Percentiles rank a stretch among this genome's conserved stretches.
These are phyloP conservation scores for Drosophila buzzatii DNA, from an alignment of 2,888 invertebrate species.

Conservation along the genomic window DNA sequence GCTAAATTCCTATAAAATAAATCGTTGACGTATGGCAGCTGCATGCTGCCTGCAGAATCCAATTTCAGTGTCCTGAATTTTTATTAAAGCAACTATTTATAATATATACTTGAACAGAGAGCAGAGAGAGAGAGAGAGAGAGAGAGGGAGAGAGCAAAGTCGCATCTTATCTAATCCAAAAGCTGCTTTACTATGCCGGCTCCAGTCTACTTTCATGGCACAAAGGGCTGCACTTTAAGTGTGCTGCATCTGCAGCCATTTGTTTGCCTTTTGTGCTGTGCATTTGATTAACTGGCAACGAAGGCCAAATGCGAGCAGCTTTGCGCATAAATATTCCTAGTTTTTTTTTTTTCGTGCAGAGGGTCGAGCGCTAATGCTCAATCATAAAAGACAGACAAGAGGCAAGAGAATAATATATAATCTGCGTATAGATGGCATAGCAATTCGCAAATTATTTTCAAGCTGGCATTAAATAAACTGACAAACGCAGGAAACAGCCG, in stretches of 20 bases:
- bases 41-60: constrained; percentile 55
- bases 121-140: no score
- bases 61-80: constrained; percentile 68
- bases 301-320: constrained; percentile 7
- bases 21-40: constrained; percentile 66
- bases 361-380: constrained; percentile 60
- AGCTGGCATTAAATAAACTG: constrained; percentile 80
- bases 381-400: constrained; percentile 68
- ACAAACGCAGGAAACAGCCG: constrained; percentile 59
- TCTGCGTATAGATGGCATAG: constrained; percentile 61
- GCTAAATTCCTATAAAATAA: constrained; percentile 57
- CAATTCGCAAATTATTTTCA: constrained; percentile 81
- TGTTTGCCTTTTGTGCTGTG: constrained; percentile 59
- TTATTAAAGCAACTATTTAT: constrained; percentile 56
- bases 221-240: constrained; percentile 55
- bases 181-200: constrained; percentile 16
- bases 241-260: constrained; percentile 45
- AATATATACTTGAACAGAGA: constrained; percentile 1
- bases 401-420: constrained; percentile 30
- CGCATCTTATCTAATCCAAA: constrained; percentile 21
- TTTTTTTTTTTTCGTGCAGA: constrained; percentile 18
- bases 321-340: constrained; percentile 61
- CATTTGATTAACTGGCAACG: constrained; percentile 44
- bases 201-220: constrained; percentile 41
- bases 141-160: no score